Evolutionary conservation across 2,113 vertebrate genomes (phyloP).

Genomic region (Pomatostomus ruficeps): DNA sequence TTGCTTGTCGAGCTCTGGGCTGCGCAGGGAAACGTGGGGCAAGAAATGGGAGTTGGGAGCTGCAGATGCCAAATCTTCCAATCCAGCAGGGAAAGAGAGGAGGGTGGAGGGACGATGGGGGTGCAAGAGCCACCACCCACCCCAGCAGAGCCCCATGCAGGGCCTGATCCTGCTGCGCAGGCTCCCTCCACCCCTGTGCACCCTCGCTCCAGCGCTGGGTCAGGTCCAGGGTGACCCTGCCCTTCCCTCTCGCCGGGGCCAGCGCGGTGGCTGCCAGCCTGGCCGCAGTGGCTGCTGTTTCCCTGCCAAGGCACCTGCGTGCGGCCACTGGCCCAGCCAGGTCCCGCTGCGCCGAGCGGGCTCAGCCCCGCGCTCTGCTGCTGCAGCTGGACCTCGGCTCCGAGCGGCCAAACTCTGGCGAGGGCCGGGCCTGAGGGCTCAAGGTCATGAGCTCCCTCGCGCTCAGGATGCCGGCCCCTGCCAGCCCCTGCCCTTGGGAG

Average conservation of each 20-base stretch:
- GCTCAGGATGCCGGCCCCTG: not conserved
- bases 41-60: constrained; percentile 3
- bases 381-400: not conserved
- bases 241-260: not conserved
- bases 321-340: not conserved
- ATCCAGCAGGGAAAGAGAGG: not conserved
- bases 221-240: not conserved
- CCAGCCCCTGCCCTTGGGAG: not conserved
- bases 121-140: not conserved
- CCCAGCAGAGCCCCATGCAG: not conserved
- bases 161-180: not conserved
- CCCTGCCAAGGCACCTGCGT: constrained; percentile 29
- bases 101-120: not conserved
- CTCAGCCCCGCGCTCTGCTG: not conserved
- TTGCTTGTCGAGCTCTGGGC: constrained; percentile 16
- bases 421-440: not conserved
- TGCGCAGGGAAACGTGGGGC: constrained; percentile 1
- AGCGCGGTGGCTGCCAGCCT: not conserved
- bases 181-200: not conserved
- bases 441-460: not conserved
- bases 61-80: constrained; percentile 24
- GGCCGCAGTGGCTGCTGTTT: not conserved
- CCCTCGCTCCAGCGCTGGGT: not conserved
- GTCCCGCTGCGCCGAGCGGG: not conserved
- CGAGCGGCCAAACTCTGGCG: accelerated